Evolutionary conservation across 2,888 invertebrate genomes (phyloP).

Genomic region (Drosophila anomelani): DNA sequence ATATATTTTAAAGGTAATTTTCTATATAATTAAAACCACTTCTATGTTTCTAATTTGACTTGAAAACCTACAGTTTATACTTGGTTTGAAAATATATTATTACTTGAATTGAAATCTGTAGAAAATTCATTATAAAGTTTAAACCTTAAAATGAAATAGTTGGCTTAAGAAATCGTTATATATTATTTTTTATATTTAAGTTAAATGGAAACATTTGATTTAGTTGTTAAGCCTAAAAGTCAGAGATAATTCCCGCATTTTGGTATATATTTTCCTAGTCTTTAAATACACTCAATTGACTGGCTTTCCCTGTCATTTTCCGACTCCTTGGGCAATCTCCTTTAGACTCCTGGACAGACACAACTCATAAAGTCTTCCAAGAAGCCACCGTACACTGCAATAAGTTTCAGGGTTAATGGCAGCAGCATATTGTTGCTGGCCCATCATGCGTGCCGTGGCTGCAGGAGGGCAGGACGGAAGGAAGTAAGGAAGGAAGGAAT

Average conservation of each 20-base stretch:
- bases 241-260: not conserved
- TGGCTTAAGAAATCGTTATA: no score
- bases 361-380: constrained; percentile 17
- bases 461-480: constrained; percentile 4
- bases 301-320: constrained; percentile 3
- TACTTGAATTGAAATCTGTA: no score
- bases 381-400: constrained; percentile 24
- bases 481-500: constrained; percentile 14
- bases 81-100: no score
- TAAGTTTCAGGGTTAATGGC: constrained; percentile 82
- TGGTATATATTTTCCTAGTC: not conserved
- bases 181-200: not conserved
- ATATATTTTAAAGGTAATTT: not conserved
- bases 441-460: constrained; percentile 67
- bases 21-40: no score
- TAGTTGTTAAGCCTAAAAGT: no score
- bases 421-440: constrained; percentile 84
- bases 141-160: no score
- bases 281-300: not conserved
- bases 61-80: no score
- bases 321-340: not conserved
- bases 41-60: not conserved
- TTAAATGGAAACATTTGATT: not conserved
- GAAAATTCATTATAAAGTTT: no score
- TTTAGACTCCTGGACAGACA: constrained; percentile 11